Evolutionary conservation across 2,113 vertebrate species (phyloP).

Genomic region (Dendrocopos noguchii): DNA sequence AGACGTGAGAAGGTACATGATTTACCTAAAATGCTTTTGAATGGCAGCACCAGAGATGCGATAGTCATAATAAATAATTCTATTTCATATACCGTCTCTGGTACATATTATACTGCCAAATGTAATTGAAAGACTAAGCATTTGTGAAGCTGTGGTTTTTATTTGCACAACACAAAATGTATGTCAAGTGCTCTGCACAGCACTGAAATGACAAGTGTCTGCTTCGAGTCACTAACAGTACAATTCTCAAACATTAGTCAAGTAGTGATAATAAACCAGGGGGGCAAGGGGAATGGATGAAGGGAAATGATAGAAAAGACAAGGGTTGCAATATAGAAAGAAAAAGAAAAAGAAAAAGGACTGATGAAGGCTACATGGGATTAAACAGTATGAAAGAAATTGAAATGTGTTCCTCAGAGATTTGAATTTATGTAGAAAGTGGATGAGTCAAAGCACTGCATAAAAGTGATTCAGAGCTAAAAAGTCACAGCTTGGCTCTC

Average conservation of each 20-base stretch:
- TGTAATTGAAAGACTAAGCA: neutral
- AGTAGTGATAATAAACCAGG: neutral
- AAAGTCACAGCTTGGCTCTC: neutral
- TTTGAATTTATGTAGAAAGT: neutral
- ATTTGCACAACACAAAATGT: neutral
- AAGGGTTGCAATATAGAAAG: neutral
- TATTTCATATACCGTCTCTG: neutral
- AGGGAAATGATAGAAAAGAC: neutral
- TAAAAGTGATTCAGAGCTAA: neutral
- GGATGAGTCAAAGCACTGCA: constrained; percentile 31
- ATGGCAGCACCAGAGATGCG: neutral
- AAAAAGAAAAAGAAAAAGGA: neutral
- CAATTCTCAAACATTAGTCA: neutral
- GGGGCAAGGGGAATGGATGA: neutral
- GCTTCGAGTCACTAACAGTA: constrained; percentile 21
- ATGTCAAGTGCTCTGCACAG: neutral
- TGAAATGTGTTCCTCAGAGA: constrained; percentile 5
- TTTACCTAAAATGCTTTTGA: constrained; percentile 14
- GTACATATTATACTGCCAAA: neutral
- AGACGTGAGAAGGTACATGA: neutral
- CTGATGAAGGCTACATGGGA: neutral
- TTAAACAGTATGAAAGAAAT: constrained; percentile 11
- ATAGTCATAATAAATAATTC: constrained; percentile 39
- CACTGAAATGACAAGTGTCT: constrained; percentile 21
- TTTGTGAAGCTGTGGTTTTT: constrained; percentile 20